Evolutionary conservation across 2,113 vertebrate genomes (phyloP).

Genomic region (Ciconia boyciana): DNA sequence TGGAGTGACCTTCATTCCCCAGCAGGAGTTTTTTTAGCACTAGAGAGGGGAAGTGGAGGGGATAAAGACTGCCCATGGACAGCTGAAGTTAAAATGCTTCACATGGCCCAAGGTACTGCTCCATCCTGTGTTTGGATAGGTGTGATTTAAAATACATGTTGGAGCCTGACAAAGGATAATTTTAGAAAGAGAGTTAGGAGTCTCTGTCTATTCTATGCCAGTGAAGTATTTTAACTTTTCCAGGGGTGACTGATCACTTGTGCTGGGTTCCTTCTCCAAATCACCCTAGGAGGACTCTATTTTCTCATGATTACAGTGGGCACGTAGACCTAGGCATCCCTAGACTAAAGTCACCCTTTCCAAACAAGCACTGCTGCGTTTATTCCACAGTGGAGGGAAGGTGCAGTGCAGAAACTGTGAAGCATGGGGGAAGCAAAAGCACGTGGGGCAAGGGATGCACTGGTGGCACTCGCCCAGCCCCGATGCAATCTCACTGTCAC

Average conservation of each 20-base stretch:
- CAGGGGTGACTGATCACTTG: neutral
- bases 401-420: neutral
- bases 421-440: neutral
- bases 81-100: neutral
- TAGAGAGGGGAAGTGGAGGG: neutral
- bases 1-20: neutral
- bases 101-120: neutral
- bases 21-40: neutral
- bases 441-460: neutral
- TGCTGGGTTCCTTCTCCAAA: neutral
- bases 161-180: neutral
- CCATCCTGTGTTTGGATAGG: neutral
- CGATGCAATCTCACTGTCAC: accelerated
- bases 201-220: neutral
- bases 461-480: neutral
- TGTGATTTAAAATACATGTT: neutral
- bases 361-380: neutral
- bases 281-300: neutral
- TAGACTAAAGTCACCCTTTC: neutral
- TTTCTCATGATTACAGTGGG: accelerated
- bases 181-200: neutral
- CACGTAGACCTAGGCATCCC: neutral
- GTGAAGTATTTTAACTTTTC: neutral
- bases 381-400: neutral
- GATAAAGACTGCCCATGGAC: neutral